Evolutionary conservation across 2,888 invertebrate species (phyloP), one percentile per base, ranked within the genome.

Genomic region (Parelbella ahira): DNA sequence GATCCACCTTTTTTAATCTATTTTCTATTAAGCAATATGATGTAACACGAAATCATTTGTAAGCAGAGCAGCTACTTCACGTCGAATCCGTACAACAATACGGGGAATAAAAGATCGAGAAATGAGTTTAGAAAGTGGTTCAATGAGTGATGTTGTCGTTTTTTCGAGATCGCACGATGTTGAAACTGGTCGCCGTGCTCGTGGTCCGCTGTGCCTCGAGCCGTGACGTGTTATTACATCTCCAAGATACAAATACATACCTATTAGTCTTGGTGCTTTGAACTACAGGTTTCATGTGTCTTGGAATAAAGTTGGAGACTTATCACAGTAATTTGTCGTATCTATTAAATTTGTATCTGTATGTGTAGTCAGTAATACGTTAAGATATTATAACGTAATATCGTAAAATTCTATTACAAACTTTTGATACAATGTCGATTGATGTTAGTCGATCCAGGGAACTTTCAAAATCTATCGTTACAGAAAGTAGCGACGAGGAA

Each of bases 81-180:
- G n/a, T n/a, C n/a, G n/a, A 8, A 15, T 29, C 3, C 18, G 12
- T 19, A 11, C 49, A 46, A 43, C 48, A 38, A 48, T 45, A 51
- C 54, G 49, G 47, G 52, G 48, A 47, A 48, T 47, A 58, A 63
- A 55, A 62, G 60, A 57, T 56, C 59, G 48, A 69, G 69, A 70
- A 75, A 76, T 68, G 69, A 66, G 67, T 72, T 73, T 78, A 79
- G 79, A 79, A 79, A 81, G 80, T 77, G 65, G 65, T 68, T 58
- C 59, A 64, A 72, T 79, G 76, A 78, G 76, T 68, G 78, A 76
- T 76, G 72, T 58, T 57, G 65, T 67, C 61, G 53, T 60, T 62
- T 66, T 73, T 71, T 69, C 66, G 62, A 62, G 66, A 67, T 62
- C 62, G 60, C 59, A 54, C 54, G 69, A 70, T 69, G 74, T 66